Evolutionary conservation across 2,113 vertebrate genomes (phyloP).

Genomic region (Sinocyclocheilus rhinocerous): DNA sequence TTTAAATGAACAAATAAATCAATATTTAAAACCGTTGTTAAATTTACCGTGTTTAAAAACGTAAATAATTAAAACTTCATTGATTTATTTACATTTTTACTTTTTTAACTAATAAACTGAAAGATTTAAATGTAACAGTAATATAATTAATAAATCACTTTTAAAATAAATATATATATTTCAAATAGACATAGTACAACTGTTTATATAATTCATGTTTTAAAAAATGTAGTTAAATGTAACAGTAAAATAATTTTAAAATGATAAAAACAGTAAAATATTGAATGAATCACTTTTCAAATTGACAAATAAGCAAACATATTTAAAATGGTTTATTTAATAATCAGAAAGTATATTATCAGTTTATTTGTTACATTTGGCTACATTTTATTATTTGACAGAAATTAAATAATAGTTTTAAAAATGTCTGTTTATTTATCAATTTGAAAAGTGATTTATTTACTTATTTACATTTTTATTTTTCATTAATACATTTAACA

Average conservation of each 20-base stretch:
- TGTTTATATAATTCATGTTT: no score
- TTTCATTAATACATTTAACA: neutral
- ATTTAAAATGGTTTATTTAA: no score
- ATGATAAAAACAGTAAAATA: neutral
- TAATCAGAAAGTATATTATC: no score
- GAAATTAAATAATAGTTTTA: no score
- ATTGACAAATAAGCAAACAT: neutral
- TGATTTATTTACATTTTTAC: neutral
- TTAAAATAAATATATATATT: no score
- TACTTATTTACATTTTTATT: neutral
- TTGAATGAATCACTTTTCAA: neutral
- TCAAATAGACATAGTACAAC: no score
- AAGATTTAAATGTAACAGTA: neutral
- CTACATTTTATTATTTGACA: no score
- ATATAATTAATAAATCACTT: neutral
- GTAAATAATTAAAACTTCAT: neutral
- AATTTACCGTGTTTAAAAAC: neutral
- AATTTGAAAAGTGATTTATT: neutral
- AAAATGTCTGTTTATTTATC: no score
- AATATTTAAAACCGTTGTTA: neutral
- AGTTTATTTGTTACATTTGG: no score
- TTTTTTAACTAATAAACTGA: neutral
- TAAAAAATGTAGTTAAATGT: neutral
- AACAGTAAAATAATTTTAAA: neutral
- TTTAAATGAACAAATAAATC: neutral